Percentiles rank a stretch among this genome's conserved stretches.
Evolutionary conservation across 2,113 vertebrate genomes (phyloP).

Genomic region (Psittacula cyanocephala): DNA sequence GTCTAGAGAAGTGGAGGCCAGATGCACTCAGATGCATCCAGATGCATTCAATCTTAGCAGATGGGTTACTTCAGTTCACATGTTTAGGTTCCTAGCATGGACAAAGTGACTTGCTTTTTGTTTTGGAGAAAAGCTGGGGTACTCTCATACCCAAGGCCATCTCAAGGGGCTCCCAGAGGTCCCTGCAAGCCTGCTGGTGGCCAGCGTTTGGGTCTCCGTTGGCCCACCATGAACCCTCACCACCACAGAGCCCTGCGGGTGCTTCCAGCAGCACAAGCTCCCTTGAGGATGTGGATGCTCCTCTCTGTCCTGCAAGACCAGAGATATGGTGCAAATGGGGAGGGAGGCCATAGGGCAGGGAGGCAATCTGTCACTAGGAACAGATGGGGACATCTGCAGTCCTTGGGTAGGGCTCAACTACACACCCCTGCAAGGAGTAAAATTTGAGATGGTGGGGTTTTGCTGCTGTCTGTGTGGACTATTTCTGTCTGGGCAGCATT

Average conservation of each 20-base stretch:
- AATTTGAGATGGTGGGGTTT: not conserved
- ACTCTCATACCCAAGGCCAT: not conserved
- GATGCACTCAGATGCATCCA: conserved; percentile 42
- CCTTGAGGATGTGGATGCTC: not conserved
- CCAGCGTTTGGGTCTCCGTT: not conserved
- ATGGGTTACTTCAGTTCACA: conserved; percentile 59
- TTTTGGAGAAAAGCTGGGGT: not conserved
- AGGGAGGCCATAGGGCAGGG: not conserved
- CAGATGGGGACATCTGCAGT: not conserved
- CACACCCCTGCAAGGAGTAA: not conserved
- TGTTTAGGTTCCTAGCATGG: not conserved
- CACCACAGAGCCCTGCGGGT: accelerated
- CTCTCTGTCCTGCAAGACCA: not conserved
- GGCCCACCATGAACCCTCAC: not conserved
- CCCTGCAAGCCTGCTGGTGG: not conserved
- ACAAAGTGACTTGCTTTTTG: not conserved
- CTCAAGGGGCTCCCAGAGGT: not conserved
- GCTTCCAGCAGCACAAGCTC: not conserved
- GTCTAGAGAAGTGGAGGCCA: conserved; percentile 22
- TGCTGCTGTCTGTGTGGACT: not conserved
- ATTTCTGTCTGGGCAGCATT: not conserved
- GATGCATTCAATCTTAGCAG: conserved; percentile 50
- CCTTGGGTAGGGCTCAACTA: not conserved
- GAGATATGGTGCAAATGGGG: not conserved
- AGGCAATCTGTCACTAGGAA: not conserved